These are phyloP conservation scores for Aplocera efformata DNA, from an alignment of 2,888 invertebrate genomes.

Conservation along the genomic window DNA sequence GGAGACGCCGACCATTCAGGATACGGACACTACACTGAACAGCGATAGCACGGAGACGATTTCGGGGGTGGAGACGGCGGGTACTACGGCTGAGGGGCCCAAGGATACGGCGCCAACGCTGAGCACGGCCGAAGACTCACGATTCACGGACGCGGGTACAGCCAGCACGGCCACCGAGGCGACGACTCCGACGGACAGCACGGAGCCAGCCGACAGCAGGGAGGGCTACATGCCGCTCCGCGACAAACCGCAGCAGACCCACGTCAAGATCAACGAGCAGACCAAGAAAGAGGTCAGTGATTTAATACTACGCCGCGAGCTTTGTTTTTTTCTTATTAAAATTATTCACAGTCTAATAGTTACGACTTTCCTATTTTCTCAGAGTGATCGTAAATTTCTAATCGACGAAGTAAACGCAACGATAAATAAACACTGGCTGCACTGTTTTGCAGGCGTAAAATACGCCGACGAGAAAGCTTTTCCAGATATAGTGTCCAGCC, in stretches of 20 bases:
- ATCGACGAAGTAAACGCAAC: slow-evolving; percentile 39
- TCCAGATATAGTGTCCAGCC: slow-evolving; percentile 34
- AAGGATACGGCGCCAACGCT: slow-evolving; percentile 58
- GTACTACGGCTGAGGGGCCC: slow-evolving; percentile 53
- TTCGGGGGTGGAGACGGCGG: slow-evolving; percentile 54
- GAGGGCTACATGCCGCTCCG: slow-evolving; percentile 73
- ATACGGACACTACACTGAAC: slow-evolving; percentile 71
- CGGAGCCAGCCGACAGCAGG: slow-evolving; percentile 72
- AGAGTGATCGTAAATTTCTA: slow-evolving; percentile 49
- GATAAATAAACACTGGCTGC: slow-evolving; percentile 41
- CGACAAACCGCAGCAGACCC: slow-evolving; percentile 71
- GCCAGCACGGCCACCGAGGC: slow-evolving; percentile 61
- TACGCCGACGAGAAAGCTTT: slow-evolving; percentile 38
- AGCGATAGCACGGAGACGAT: slow-evolving; percentile 77
- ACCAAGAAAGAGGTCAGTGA: slow-evolving; percentile 80
- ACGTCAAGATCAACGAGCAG: slow-evolving; percentile 77
- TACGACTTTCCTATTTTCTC: slow-evolving; percentile 58
- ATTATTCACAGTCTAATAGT: slow-evolving; percentile 70
- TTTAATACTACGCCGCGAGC: slow-evolving; percentile 49
- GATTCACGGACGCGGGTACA: slow-evolving; percentile 57
- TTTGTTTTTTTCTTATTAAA: slow-evolving; percentile 50
- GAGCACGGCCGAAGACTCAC: slow-evolving; percentile 56
- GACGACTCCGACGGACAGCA: slow-evolving; percentile 57
- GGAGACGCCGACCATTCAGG: slow-evolving; percentile 60
- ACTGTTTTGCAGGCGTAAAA: slow-evolving; percentile 33